Evolutionary conservation across 2,113 vertebrate genomes (phyloP).

Genomic region (Pelusios castaneus): DNA sequence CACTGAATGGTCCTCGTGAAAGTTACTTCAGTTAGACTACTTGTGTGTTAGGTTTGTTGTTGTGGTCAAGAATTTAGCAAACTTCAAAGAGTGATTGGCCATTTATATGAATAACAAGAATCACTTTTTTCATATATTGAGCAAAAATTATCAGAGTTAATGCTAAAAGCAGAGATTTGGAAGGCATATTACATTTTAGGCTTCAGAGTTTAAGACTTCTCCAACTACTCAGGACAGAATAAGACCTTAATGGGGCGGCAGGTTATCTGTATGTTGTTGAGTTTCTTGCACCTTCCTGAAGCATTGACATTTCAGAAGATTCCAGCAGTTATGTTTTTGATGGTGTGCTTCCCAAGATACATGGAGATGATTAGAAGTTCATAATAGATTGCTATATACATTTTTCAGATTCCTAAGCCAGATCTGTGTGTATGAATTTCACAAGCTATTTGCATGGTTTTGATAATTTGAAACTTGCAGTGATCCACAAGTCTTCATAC

Average conservation of each 20-base stretch:
- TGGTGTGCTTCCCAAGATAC: background rate
- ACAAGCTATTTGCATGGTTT: background rate
- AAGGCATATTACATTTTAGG: conserved; percentile 7
- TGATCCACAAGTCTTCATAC: background rate
- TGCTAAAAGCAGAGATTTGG: background rate
- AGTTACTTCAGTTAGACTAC: background rate
- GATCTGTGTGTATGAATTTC: background rate
- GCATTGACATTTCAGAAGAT: conserved; percentile 3
- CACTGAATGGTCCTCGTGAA: background rate
- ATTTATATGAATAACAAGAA: background rate
- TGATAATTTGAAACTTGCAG: background rate
- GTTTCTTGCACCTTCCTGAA: background rate
- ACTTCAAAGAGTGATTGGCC: background rate
- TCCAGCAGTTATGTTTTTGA: background rate
- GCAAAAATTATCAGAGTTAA: background rate
- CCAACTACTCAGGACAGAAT: background rate
- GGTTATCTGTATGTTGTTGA: background rate
- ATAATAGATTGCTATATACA: background rate
- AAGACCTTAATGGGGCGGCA: background rate
- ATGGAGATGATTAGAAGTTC: background rate
- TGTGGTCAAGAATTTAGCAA: background rate
- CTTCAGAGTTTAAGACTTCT: conserved; percentile 7
- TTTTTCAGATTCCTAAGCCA: background rate
- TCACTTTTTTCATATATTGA: no score
- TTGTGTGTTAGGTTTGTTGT: background rate